Conservation (phyloP, 2,888 invertebrate genomes). For the Phaonia tiefii region DNA sequence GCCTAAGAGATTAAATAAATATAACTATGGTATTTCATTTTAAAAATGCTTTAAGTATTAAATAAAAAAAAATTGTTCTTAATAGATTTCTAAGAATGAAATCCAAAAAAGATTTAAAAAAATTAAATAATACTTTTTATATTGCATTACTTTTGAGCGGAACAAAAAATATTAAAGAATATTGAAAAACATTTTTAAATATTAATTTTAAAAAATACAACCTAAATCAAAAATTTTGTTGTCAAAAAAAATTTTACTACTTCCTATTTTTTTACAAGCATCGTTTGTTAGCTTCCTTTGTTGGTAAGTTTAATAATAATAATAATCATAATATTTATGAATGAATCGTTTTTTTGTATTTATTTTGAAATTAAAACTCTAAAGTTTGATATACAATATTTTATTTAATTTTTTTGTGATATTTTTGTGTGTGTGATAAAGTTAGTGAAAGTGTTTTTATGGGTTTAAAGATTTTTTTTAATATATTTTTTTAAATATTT, state of each 20-base stretch:
- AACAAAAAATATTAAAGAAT: too few relatives aligned
- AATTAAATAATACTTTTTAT: too few relatives aligned
- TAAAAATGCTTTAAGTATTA: background rate
- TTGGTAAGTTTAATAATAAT: conserved; percentile 26
- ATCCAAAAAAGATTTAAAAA: too few relatives aligned
- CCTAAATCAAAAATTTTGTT: too few relatives aligned
- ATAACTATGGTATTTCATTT: background rate
- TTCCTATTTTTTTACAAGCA: conserved; percentile 56
- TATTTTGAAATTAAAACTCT: conserved; percentile 54
- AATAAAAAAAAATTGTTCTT: background rate
- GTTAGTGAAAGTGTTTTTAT: conserved; percentile 52
- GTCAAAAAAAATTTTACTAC: conserved; percentile 54
- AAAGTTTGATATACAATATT: conserved; percentile 48
- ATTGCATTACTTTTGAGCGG: too few relatives aligned
- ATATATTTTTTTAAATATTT: conserved; percentile 55
- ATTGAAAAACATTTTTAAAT: too few relatives aligned
- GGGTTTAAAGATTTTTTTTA: conserved; percentile 65
- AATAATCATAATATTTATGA: conserved; percentile 40
- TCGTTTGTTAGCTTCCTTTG: conserved; percentile 30
- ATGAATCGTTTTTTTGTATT: conserved; percentile 38
- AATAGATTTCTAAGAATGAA: too few relatives aligned
- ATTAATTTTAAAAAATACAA: too few relatives aligned
- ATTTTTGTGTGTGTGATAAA: conserved; percentile 40
- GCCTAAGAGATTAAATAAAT: conserved; percentile 37
- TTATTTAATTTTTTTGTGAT: conserved; percentile 7